Base-by-base conservation (phyloP, 2,888 invertebrate genomes). In the Drosophila diplacantha region DNA sequence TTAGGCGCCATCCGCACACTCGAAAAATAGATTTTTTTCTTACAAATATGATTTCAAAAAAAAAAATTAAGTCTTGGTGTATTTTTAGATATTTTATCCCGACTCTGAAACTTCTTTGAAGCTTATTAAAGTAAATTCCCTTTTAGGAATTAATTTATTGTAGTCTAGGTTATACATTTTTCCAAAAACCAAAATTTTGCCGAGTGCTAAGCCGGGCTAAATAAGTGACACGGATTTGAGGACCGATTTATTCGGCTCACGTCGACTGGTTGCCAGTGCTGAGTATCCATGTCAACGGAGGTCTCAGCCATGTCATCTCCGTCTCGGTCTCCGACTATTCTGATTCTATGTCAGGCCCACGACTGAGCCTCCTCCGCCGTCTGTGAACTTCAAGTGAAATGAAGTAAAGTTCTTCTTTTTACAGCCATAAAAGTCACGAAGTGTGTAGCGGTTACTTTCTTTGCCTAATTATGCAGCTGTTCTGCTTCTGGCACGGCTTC, bases 141-240 rank as follows among this genome's bases (percentile, higher is more conserved):
- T 22, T 5, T 22, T 22, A 5, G 5, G 5, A 22, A 22, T 22
- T 22, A 22, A 22, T 22, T 6, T 22, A 22, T 1, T 22, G 6
- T 22, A 22, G 5, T 22, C 5, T 6, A 14, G 32, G 6, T 14
- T 32, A 1, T 6, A 5, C 8, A 16, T 35, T 34, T 35, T 16
- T 3, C 16, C 5, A 1, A 16, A 8, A 12, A 18, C 4, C 5
- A 7, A 1, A 20, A 14, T 56, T 39, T 58, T 31, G 24, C 58
- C 11, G 1, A 34, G 58, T 57, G 59, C 34, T 35, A 24, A 22
- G 11, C 16, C n/a, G 34, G 41, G 41, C 35, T 24, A 35, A 24
- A n/a, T 84, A 72, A 79, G 75, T 81, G 85, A 82, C 83, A 85
- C 78, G 84, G 83, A 81, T 86, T 74, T 76, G 76, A 75, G 76